phyloP scores from a whole-genome alignment of 1,140 invertebrate species.

The Helicoverpa armigera region DNA sequence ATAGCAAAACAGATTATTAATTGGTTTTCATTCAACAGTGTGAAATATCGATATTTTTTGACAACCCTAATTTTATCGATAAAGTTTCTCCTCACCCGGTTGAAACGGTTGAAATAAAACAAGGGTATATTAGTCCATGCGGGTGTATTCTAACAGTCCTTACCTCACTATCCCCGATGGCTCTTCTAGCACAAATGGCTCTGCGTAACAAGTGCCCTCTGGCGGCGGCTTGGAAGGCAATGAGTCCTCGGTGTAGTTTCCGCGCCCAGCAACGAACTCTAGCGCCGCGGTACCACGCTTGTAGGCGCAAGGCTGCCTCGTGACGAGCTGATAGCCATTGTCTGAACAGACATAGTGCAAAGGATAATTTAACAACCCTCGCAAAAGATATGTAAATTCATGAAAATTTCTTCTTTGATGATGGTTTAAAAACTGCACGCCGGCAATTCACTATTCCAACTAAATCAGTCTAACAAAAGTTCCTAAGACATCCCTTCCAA shows the following conservation, averaged over 20 bases:
- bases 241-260: constrained; percentile 87
- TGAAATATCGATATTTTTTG: too few relatives aligned
- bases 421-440: too few relatives aligned
- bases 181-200: constrained; percentile 56
- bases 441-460: too few relatives aligned
- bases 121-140: not conserved
- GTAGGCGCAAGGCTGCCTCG: constrained; percentile 91
- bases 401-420: too few relatives aligned
- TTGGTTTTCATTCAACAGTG: too few relatives aligned
- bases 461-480: too few relatives aligned
- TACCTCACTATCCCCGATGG: not conserved
- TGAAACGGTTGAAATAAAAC: constrained; percentile 3
- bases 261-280: constrained; percentile 89
- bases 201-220: constrained; percentile 87
- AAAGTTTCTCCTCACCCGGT: not conserved
- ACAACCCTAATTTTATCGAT: not conserved
- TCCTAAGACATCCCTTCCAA: too few relatives aligned
- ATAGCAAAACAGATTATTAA: too few relatives aligned
- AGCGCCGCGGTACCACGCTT: constrained; percentile 91
- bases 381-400: too few relatives aligned
- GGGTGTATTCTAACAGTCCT: not conserved
- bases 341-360: constrained; percentile 52
- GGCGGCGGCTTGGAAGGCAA: constrained; percentile 91
- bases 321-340: constrained; percentile 76
- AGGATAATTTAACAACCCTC: too few relatives aligned